Base-by-base conservation (phyloP, 1,140 invertebrate genomes). In the Epicauta chinensis region DNA sequence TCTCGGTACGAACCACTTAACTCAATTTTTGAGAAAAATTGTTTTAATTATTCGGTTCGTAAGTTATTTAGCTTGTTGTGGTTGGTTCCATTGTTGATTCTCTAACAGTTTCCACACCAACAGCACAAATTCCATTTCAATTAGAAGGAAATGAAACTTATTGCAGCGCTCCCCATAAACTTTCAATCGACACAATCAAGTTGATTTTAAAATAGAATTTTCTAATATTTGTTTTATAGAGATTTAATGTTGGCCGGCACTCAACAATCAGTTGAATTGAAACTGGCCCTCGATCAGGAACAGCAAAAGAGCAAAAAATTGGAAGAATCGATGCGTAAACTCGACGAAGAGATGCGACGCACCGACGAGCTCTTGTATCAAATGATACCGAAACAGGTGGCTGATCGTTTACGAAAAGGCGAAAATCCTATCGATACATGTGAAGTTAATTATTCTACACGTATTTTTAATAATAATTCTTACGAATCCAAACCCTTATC, bases 381-480 rank as follows among this genome's bases (percentile, higher is more conserved):
- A 74, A 97, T 98, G 94, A 97, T 98, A 76, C 96, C 95, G 4
- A 97, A 96, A 72, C 88, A 92, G 70, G 93, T 97, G 0, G 93
- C 94, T 0, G 93, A 97, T 73, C 77, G 93, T 51, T 74, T 98
- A 13, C 74, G 94, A 52, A 87, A 86, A 45, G 95, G 96, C 16
- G 92, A 95, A 71, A 92, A 89, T 65, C 87, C 93, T 0, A 91
- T 97, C 35, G 89, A 93, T 59, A 97, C 94, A 16, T 97, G 93
- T 70, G 89, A 98, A 81, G 94, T 97, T 39, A 71, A 13, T 12
- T 40, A 31, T 40, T 34, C 3, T 9, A 34, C 13, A 3, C 12
- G 34, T 46, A 12, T 34, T 43, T 6, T 40, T 40, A 11, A 6
- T 7, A 12, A 23, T 23, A 17, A 16, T 7, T 23, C 17, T 41